A percentile compares a stretch with the other conserved stretches of the same genome.
phyloP scores from a whole-genome alignment of 2,113 vertebrate genomes.

The Chascanopsetta lugubris region DNA sequence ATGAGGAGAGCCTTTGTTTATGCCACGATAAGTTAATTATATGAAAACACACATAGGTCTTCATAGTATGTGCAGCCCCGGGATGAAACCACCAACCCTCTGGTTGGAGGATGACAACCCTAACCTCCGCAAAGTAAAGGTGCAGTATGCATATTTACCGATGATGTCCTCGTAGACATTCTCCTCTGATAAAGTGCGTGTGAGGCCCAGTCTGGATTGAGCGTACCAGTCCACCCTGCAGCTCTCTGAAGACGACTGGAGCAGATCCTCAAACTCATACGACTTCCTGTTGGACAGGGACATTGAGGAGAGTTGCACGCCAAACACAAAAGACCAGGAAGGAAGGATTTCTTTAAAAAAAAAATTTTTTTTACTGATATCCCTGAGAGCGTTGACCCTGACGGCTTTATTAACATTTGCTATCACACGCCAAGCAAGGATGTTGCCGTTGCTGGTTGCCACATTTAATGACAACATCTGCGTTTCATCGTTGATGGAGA shows the following conservation, averaged over 20 bases:
- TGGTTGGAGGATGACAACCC: no score
- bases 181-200: constrained; percentile 97
- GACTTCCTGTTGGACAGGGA: constrained; percentile 87
- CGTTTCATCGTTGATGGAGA: constrained; percentile 34
- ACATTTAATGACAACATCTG: constrained; percentile 46
- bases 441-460: constrained; percentile 14
- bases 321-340: constrained; percentile 16
- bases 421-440: constrained; percentile 4
- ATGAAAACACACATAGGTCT: not conserved
- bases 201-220: constrained; percentile 90
- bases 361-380: not conserved
- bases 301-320: not conserved
- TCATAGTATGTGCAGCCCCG: no score
- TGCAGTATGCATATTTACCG: constrained; percentile 80
- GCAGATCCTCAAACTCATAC: constrained; percentile 95
- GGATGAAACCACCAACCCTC: not conserved
- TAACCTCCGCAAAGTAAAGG: no score
- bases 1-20: no score
- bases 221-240: constrained; percentile 91
- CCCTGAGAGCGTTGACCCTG: constrained; percentile 1
- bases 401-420: constrained; percentile 10
- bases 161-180: constrained; percentile 98
- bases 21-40: no score
- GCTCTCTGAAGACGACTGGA: constrained; percentile 87
- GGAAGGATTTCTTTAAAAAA: no score